Evolutionary conservation across 2,797 vertebrate genomes (phyloP), one percentile per base, ranked within the genome.

Genomic region (Falco naumanni): DNA sequence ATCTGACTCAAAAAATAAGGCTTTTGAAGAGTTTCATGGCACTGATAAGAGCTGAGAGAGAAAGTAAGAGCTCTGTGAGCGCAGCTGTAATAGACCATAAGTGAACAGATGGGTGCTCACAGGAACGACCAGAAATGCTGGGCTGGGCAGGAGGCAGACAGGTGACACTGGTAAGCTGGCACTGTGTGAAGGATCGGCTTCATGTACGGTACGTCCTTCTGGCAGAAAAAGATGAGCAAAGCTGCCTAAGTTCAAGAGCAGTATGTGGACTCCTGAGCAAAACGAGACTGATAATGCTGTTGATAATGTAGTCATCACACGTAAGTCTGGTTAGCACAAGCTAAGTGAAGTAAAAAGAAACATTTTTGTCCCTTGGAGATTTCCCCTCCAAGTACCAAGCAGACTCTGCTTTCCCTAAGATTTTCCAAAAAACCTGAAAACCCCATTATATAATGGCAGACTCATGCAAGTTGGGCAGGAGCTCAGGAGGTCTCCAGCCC

Each of bases 21-120:
- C 72, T 91, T 80, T 89, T 75, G 74, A 86, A 74, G 90, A 91
- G 61, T 90, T 94, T 86, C 89, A 88, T 56, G 76, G 48, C 34
- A 70, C 47, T 87, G 89, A 12, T 93, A 94, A 84, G 43, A 86
- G 47, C 57, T 68, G 76, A 90, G 69, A 6, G 5, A 72, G 74
- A 76, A 94, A 84, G 60, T 33, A 87, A 81, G 61, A 75, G 43
- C 39, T 87, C 57, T 90, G 65, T 24, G 37, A 85, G 47, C 41
- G 47, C 68, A 66, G 43, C 54, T 79, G 48, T 86, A 87, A 88
- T 37, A 86, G 87, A 81, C n/a, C 2, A 1, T 48, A 92, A 91
- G 61, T 34, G 63, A 94, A 82, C 43, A 91, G 48, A 59, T 45
- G 48, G 53, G n/a, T 86, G 80, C 83, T 96, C 8, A 0, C 34